Evolutionary conservation across 2,797 vertebrate genomes (phyloP), one percentile per base, ranked within the genome.

Genomic region (Peromyscus melanophrys): DNA sequence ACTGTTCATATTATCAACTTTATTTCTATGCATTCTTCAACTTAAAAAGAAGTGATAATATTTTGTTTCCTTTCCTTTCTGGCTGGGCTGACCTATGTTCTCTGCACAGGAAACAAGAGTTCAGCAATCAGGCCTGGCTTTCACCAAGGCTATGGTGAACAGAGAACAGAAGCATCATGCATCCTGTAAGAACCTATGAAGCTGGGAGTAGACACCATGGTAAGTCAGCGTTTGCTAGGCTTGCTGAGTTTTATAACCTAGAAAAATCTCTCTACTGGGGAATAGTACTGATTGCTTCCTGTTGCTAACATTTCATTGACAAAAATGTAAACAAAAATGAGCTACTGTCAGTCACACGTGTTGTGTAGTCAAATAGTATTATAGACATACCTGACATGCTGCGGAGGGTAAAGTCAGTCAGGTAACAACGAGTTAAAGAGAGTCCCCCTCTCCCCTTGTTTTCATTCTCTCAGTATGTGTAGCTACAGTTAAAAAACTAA

Each of bases 261-360:
- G n/a, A 81, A 89, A 77, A 92, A 27, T 43, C 2, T 37, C n/a
- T 61, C 59, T 94, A 46, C 93, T 82, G 49, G 21, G 55, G 90
- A 97, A 71, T 85, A 40, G 61, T 78, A 76, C 14, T 94, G 91
- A 85, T 93, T 82, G 83, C 59, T 80, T 87, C 52, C 6, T 57
- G 4, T 55, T 76, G 31, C 37, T 92, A 82, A n/a, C 73, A 95
- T 96, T 94, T 89, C 37, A 69, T n/a, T 93, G 34, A 71, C 55
- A 8, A 86, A 85, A 85, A 59, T 34, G 23, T 49, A 65, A 31
- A 31, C 34, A 34, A 34, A 49, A 49, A n/a, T 0, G 2, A 83
- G 11, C 34, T 89, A 6, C 6, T 19, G 43, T 80, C 43, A 77
- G 59, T 90, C 59, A 88, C 23, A 69, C 29, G 83, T 3, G 55